Conservation (phyloP, 2,797 vertebrate genomes). For the Carduelis carduelis region DNA sequence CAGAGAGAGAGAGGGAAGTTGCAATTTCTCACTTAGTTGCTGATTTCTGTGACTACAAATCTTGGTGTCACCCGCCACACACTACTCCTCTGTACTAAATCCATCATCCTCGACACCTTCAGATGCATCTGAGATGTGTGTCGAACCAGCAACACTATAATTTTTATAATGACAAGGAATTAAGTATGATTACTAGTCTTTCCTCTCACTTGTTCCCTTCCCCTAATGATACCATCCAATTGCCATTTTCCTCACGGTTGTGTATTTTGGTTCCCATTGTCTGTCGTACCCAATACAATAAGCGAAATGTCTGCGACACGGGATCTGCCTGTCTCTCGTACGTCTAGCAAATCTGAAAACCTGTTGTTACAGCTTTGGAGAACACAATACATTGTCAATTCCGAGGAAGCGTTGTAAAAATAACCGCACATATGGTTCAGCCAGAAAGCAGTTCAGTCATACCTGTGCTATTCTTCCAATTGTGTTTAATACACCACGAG, state of each 20-base stretch:
- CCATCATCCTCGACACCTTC: slow-evolving; percentile 5
- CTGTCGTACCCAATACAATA: neutral
- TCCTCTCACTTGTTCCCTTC: neutral
- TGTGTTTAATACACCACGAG: neutral
- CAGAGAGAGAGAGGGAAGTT: neutral
- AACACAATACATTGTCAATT: neutral
- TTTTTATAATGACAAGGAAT: slow-evolving; percentile 52
- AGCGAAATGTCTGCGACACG: neutral
- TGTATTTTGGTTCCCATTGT: neutral
- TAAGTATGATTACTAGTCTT: slow-evolving; percentile 39
- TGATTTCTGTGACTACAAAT: slow-evolving; percentile 6
- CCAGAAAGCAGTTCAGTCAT: neutral
- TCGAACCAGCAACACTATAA: neutral
- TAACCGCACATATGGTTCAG: neutral
- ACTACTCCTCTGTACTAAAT: slow-evolving; percentile 1
- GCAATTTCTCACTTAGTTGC: neutral
- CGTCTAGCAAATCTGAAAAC: slow-evolving; percentile 1
- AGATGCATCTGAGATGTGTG: neutral
- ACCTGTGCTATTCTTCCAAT: neutral
- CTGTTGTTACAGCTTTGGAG: slow-evolving; percentile 15
- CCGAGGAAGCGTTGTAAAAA: neutral
- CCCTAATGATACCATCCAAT: neutral
- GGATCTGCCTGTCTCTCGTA: neutral
- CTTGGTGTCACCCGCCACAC: neutral
- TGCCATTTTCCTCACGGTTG: neutral